Evolutionary conservation across 2,888 invertebrate species (phyloP).

Genomic region (Apamea epomidion): DNA sequence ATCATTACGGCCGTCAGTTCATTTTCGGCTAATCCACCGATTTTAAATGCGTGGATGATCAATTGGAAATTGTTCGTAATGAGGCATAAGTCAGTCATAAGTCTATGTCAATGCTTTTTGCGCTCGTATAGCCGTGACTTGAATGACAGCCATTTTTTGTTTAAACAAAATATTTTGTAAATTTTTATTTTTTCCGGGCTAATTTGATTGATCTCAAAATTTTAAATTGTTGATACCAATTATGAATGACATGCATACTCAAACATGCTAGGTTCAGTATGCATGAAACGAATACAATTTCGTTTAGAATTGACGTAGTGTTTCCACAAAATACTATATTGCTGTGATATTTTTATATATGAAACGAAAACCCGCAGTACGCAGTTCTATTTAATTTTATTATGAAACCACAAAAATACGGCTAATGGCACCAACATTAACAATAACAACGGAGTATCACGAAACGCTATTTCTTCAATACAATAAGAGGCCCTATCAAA

Average conservation of each 20-base stretch:
- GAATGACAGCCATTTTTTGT: slow-evolving; percentile 70
- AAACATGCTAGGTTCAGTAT: slow-evolving; percentile 9
- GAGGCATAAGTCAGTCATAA: slow-evolving; percentile 67
- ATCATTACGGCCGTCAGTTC: slow-evolving; percentile 82
- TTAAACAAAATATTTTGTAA: slow-evolving; percentile 69
- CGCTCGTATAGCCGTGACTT: slow-evolving; percentile 57
- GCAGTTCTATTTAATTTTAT: slow-evolving; percentile 47
- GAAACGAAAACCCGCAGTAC: slow-evolving; percentile 24
- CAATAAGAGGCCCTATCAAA: slow-evolving; percentile 75
- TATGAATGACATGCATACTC: slow-evolving; percentile 31
- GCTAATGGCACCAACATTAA: slow-evolving; percentile 62
- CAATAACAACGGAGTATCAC: slow-evolving; percentile 70
- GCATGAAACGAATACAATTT: slow-evolving; percentile 1
- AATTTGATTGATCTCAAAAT: slow-evolving; percentile 64
- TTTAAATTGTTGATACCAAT: slow-evolving; percentile 50
- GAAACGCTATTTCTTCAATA: slow-evolving; percentile 71
- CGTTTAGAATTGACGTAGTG: slow-evolving; percentile 6
- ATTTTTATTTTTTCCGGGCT: slow-evolving; percentile 64
- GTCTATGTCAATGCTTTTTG: slow-evolving; percentile 74
- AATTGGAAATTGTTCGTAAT: slow-evolving; percentile 80
- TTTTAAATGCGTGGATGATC: slow-evolving; percentile 83
- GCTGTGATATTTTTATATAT: not conserved
- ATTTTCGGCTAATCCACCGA: slow-evolving; percentile 81
- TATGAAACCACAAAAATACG: slow-evolving; percentile 52
- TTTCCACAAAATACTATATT: slow-evolving; percentile 4